Conservation (phyloP, 2,113 vertebrate genomes). For the Acanthochromis polyacanthus region DNA sequence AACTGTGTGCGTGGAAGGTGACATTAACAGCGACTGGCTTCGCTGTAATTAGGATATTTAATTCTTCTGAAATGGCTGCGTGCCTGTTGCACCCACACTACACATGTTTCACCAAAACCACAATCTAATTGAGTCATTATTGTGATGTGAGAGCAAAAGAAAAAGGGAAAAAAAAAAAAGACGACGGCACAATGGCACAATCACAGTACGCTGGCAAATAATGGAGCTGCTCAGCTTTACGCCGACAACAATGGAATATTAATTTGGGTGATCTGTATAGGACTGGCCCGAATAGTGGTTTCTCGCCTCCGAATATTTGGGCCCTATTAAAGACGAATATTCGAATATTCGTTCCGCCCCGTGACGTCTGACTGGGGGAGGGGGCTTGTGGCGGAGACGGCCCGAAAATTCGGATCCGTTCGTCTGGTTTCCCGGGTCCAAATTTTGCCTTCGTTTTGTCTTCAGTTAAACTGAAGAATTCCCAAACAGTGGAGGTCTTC, state of each 20-base stretch:
- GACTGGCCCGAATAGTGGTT: no score
- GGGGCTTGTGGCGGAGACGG: no score
- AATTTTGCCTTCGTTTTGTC: no score
- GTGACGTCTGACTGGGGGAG: no score
- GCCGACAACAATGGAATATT: conserved; percentile 16
- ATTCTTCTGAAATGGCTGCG: conserved; percentile 35
- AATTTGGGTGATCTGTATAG: conserved; percentile 12
- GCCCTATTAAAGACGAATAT: no score
- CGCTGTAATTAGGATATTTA: conserved; percentile 68
- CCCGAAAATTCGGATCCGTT: no score
- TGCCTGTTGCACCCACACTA: conserved; percentile 30
- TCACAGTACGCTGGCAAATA: conserved; percentile 6
- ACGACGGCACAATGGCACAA: background rate
- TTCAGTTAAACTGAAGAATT: no score
- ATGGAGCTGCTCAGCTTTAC: background rate
- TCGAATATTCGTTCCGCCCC: no score
- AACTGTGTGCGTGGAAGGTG: conserved; percentile 74
- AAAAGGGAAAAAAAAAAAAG: conserved; percentile 5
- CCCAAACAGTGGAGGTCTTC: no score
- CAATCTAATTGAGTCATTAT: conserved; percentile 64
- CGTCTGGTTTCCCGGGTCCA: no score
- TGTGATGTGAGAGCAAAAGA: conserved; percentile 33
- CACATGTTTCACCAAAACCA: conserved; percentile 55
- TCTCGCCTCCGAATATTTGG: no score
- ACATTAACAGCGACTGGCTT: conserved; percentile 46